These are phyloP conservation scores for Sebastes matsubarae DNA, from an alignment of 2,797 vertebrate genomes.

Conservation along the genomic window DNA sequence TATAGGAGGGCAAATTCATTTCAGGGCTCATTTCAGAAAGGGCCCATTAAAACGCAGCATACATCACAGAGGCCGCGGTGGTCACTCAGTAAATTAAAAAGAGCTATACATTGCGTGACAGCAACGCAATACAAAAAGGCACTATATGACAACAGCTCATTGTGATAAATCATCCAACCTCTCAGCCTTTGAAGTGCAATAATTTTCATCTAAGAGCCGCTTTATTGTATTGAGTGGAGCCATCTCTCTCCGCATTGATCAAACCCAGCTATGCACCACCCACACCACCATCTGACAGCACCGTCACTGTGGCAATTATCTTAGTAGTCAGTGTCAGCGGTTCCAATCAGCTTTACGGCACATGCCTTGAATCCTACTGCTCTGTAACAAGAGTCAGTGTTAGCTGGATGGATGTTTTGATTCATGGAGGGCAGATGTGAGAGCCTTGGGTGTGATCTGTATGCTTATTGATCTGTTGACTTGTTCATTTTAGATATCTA, in stretches of 20 bases:
- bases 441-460: slow-evolving; percentile 22
- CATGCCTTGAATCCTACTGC: slow-evolving; percentile 53
- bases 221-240: slow-evolving; percentile 69
- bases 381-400: slow-evolving; percentile 18
- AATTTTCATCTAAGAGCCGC: slow-evolving; percentile 65
- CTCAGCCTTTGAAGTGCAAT: slow-evolving; percentile 68
- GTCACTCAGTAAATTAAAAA: slow-evolving; percentile 63
- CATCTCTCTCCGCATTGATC: slow-evolving; percentile 63
- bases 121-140: slow-evolving; percentile 52
- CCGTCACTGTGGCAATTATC: slow-evolving; percentile 71
- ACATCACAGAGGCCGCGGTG: slow-evolving; percentile 48
- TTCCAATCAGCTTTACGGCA: slow-evolving; percentile 69
- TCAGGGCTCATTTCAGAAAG: slow-evolving; percentile 40
- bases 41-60: slow-evolving; percentile 47
- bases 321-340: slow-evolving; percentile 63
- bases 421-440: slow-evolving; percentile 28
- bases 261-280: slow-evolving; percentile 60
- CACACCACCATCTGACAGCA: slow-evolving; percentile 66
- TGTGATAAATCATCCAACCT: slow-evolving; percentile 70
- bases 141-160: slow-evolving; percentile 62
- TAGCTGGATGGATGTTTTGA: slow-evolving; percentile 34
- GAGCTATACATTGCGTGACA: slow-evolving; percentile 61
- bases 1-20: slow-evolving; percentile 48
- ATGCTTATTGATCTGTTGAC: slow-evolving; percentile 47
- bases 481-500: slow-evolving; percentile 29